Base-by-base conservation (phyloP, 2,113 vertebrate genomes). In the Myocastor coypus region DNA sequence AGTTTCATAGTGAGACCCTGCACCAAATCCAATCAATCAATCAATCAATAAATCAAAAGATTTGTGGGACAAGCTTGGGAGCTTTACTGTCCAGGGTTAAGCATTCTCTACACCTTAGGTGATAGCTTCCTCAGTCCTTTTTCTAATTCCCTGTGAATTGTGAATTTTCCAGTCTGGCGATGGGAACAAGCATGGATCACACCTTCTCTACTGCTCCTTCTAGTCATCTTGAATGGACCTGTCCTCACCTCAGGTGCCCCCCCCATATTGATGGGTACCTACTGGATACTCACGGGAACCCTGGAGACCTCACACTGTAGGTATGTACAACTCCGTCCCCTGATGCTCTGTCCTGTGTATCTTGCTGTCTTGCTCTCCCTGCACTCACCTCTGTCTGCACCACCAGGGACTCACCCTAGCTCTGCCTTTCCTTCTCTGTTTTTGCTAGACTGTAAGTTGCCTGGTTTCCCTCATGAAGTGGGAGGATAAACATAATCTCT, bases 391-490 rank as follows among this genome's bases (percentile, higher is more conserved):
- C 89, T 55, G 40, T 52, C 59, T 71, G 14, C 42, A 28, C 30
- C 61, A 46, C 71, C 71, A 73, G 14, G 30, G 80, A 85, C 26
- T 57, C 26, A 73, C n/a, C 71, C 40, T 42, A 14, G 42, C n/a
- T 66, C 26, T 55, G 61, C 42, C 68, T 37, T 84, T 75, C 71
- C 68, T 94, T 34, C 30, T 69, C 3, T 19, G 57, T 64, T 52
- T 28, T 42, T 59, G 24, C 34, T 42, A 28, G 87, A 68, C 96
- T 92, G 12, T 69, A 64, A 64, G 7, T 57, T 73, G 37, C 77
- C 55, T 80, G n/a, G 19, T 7, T 11, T 3, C 2, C 3, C 5
- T 3, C 4, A 1, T 71, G 3, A 19, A 3, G 4, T 11, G 1
- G 50, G 55, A 34, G 1, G 37, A 28, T 71, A 78, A 81, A 91